Evolutionary conservation across 2,797 vertebrate species (phyloP), one percentile per base, ranked within the genome.

Genomic region (Hydrolagus colliei): DNA sequence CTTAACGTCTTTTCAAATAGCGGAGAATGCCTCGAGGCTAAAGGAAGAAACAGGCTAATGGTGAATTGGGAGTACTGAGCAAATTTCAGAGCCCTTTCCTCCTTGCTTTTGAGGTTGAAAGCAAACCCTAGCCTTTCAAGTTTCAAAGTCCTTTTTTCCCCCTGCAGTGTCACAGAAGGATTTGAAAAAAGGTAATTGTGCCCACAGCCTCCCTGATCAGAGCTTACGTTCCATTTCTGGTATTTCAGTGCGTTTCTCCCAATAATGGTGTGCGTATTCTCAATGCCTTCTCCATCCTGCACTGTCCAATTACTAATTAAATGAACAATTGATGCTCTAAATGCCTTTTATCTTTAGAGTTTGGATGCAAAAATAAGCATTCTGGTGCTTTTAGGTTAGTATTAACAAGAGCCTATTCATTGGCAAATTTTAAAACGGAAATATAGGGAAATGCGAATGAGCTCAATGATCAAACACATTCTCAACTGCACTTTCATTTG

Each of bases 1-100:
- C 97, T 98, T 99, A 98, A 99, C 97, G 98, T 98, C 97, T 98
- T 98, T 99, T 99, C 97, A 99, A 98, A 99, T 98, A 98, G 96
- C 95, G 92, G 95, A 98, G 98, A 99, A 98, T 98, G 98, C 97
- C 98, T 97, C 96, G 96, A 98, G 98, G 98, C 97, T 94, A 98
- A 97, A 97, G 97, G 97, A 99, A 98, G 97, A 98, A 99, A 98
- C 97, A 98, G 97, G 96, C 97, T 99, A 99, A 99, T 98, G 97
- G 97, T 98, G 98, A 98, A 98, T 97, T 96, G 98, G 98, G 97
- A 99, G 97, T 96, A 96, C 96, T 98, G 97, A 98, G 97, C 98
- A 98, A 98, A 99, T 98, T 98, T 98, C 97, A 98, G 97, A 99
- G 97, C 96, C 97, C 97, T 98, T 98, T 97, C 97, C 97, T 98